A percentile compares a stretch with the other conserved stretches of the same genome.
Conservation (phyloP, 2,888 invertebrate species). For the Spisula solida region DNA sequence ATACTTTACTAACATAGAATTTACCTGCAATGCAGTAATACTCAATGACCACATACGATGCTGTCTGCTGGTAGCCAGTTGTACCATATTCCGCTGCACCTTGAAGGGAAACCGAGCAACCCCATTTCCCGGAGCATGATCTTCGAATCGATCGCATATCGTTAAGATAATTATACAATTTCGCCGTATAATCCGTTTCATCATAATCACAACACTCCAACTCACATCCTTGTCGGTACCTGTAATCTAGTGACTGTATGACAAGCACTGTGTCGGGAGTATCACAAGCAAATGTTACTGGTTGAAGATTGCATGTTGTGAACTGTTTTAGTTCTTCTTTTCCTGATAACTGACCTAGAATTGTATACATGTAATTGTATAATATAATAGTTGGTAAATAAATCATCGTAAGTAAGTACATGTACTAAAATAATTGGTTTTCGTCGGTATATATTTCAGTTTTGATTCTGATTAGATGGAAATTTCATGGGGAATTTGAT, state of each 20-base stretch:
- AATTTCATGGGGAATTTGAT: too few relatives aligned
- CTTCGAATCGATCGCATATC: background rate
- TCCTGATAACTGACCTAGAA: background rate
- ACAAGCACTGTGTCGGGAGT: background rate
- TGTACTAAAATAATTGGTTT: too few relatives aligned
- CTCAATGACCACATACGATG: background rate
- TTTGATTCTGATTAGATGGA: too few relatives aligned
- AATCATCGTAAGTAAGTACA: too few relatives aligned
- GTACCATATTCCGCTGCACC: background rate
- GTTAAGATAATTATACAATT: background rate
- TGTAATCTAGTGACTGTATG: background rate
- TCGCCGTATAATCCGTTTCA: background rate
- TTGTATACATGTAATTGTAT: background rate
- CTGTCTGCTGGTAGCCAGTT: background rate
- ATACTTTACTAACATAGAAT: background rate
- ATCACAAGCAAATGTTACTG: background rate
- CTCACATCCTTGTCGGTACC: background rate
- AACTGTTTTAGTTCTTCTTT: background rate
- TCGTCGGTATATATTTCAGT: too few relatives aligned
- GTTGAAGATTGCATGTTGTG: background rate
- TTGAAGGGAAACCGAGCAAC: background rate
- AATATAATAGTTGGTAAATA: too few relatives aligned
- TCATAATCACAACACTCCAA: background rate
- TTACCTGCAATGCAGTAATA: slow-evolving; percentile 1
- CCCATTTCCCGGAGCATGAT: background rate